phyloP scores from a whole-genome alignment of 2,113 vertebrate genomes.

The Tragelaphus imberbis region DNA sequence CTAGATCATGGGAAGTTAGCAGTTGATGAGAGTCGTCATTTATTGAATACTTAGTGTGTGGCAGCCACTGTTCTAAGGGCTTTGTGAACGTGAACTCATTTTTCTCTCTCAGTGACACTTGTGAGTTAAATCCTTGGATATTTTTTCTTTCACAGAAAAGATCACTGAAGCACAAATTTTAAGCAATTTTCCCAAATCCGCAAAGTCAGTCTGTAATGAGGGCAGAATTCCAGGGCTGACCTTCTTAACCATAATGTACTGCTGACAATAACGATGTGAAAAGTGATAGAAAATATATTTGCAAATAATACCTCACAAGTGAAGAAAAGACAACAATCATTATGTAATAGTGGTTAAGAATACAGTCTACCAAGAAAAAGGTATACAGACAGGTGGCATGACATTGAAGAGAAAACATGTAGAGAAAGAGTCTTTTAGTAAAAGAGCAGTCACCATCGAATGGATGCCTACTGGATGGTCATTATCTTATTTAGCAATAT shows the following conservation, averaged over 20 bases:
- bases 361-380: not conserved
- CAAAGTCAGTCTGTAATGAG: not conserved
- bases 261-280: not conserved
- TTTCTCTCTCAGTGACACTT: not conserved
- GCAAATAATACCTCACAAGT: not conserved
- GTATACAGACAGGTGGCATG: not conserved
- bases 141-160: not conserved
- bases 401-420: not conserved
- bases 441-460: not conserved
- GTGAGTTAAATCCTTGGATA: not conserved
- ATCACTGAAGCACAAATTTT: not conserved
- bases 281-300: not conserved
- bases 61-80: not conserved
- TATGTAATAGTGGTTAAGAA: not conserved
- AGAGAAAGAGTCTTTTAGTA: not conserved
- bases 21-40: not conserved
- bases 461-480: not conserved
- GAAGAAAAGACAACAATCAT: not conserved
- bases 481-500: not conserved
- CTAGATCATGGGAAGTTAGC: not conserved
- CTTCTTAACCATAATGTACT: not conserved
- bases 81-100: not conserved
- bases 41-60: not conserved
- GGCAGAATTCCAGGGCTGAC: not conserved
- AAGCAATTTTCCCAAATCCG: not conserved